Conservation (phyloP, 2,113 vertebrate species). For the Vidua macroura region DNA sequence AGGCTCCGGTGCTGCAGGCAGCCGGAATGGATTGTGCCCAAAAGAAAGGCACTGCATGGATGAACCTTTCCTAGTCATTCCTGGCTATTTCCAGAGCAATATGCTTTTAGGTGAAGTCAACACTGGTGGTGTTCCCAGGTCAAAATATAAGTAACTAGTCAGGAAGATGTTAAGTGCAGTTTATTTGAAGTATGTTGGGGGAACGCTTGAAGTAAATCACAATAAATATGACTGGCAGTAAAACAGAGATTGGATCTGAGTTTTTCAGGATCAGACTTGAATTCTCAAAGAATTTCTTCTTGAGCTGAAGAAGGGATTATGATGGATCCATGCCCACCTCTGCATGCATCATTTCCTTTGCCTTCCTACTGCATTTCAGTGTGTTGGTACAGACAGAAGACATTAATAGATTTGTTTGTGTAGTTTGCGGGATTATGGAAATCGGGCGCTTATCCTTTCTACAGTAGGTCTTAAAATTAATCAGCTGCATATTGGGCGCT, state of each 20-base stretch:
- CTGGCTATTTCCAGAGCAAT: neutral
- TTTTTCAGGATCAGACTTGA: neutral
- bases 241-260: neutral
- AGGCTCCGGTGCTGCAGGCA: neutral
- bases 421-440: neutral
- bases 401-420: neutral
- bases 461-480: neutral
- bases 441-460: neutral
- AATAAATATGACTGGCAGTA: neutral
- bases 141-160: neutral
- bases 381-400: accelerated
- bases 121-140: neutral
- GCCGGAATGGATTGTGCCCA: neutral
- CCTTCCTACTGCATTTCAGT: neutral
- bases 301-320: neutral
- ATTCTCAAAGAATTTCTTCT: neutral
- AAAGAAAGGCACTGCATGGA: neutral
- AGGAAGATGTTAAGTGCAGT: neutral
- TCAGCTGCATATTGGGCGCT: accelerated
- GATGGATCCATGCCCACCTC: neutral
- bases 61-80: neutral
- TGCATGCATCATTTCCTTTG: accelerated
- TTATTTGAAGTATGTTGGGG: neutral
- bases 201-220: neutral
- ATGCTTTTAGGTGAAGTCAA: neutral